These are phyloP conservation scores for Cyanoramphus novaezelandiae DNA, from an alignment of 2,113 vertebrate genomes.

Conservation along the genomic window DNA sequence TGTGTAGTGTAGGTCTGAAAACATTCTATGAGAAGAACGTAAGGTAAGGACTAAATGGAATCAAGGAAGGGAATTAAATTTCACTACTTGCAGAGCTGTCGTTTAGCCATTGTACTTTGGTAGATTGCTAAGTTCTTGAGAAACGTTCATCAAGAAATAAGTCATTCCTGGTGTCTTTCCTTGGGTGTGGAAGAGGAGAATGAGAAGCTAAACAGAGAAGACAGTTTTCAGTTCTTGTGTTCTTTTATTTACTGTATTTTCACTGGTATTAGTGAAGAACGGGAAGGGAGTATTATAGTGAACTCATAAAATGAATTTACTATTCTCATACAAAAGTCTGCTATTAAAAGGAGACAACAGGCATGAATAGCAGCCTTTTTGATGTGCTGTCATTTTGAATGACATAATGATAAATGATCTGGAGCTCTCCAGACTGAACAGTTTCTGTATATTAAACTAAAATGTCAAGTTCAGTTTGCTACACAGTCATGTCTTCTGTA, in stretches of 20 bases:
- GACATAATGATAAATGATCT: not conserved
- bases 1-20: not conserved
- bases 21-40: not conserved
- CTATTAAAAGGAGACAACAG: not conserved
- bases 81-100: not conserved
- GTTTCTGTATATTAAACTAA: not conserved
- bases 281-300: not conserved
- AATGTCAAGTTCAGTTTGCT: not conserved
- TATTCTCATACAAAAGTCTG: not conserved
- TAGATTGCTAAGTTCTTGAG: not conserved
- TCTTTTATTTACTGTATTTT: not conserved
- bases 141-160: not conserved
- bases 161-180: not conserved
- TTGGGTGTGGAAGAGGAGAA: not conserved
- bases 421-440: not conserved
- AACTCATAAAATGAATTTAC: not conserved
- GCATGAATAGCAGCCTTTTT: not conserved
- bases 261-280: not conserved
- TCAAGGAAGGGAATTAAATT: not conserved
- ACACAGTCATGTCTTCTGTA: not conserved
- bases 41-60: not conserved
- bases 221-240: not conserved
- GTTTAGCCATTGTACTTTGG: not conserved
- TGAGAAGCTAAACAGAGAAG: not conserved
- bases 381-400: not conserved